phyloP scores from a whole-genome alignment of 2,797 vertebrate genomes.

The Sylvilagus floridanus region DNA sequence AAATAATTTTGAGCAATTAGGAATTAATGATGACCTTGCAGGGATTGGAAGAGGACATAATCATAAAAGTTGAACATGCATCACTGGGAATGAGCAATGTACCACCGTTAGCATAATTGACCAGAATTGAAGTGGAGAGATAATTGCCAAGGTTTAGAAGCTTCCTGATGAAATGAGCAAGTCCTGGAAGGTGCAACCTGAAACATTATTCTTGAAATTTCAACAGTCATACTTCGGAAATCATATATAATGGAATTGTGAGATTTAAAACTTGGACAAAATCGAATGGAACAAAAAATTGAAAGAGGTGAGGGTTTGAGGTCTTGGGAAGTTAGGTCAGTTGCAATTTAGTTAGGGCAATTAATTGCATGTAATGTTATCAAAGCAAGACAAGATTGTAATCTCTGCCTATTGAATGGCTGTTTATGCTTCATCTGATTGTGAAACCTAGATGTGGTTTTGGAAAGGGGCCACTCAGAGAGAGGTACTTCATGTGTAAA shows the following conservation, averaged over 20 bases:
- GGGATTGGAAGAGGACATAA: conserved; percentile 59
- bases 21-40: conserved; percentile 79
- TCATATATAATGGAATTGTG: neutral
- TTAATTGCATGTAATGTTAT: too few species aligned
- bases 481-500: too few species aligned
- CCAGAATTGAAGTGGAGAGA: neutral
- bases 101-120: conserved; percentile 47
- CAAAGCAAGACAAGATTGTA: too few species aligned
- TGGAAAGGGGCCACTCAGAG: too few species aligned
- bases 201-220: conserved; percentile 35
- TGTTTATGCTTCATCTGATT: too few species aligned
- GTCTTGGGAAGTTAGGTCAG: too few species aligned
- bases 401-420: too few species aligned
- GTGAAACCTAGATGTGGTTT: too few species aligned
- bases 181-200: neutral
- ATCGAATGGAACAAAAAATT: neutral
- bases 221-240: neutral
- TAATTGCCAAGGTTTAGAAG: conserved; percentile 34
- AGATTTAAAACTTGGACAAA: neutral
- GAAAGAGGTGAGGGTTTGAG: too few species aligned
- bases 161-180: conserved; percentile 32
- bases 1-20: conserved; percentile 81
- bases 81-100: conserved; percentile 58
- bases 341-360: too few species aligned
- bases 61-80: conserved; percentile 71